Evolutionary conservation across 2,888 invertebrate genomes (phyloP).

Genomic region (Epistrophella euchroma): DNA sequence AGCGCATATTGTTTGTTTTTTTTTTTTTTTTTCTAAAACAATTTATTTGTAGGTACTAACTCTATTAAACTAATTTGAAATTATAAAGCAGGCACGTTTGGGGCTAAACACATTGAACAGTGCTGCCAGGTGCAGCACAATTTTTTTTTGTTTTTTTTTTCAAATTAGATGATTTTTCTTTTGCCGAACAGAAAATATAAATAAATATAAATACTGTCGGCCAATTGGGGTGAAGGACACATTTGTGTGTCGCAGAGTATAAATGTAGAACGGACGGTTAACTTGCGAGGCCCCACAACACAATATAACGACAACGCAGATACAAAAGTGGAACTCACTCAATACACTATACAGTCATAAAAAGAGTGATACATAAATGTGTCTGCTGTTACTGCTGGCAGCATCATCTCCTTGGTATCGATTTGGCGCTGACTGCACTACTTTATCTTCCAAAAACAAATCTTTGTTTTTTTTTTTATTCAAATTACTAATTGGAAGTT

Average conservation of each 20-base stretch:
- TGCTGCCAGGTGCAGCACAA: constrained; percentile 45
- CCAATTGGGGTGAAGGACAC: constrained; percentile 73
- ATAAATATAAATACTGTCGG: constrained; percentile 38
- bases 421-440: constrained; percentile 25
- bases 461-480: constrained; percentile 32
- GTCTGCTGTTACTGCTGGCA: constrained; percentile 12
- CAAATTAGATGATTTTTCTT: constrained; percentile 49
- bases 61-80: constrained; percentile 42
- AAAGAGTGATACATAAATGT: constrained; percentile 1
- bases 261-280: constrained; percentile 61
- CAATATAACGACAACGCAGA: constrained; percentile 10
- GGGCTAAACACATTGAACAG: constrained; percentile 33
- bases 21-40: neutral
- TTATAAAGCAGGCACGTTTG: constrained; percentile 19
- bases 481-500: constrained; percentile 4
- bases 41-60: constrained; percentile 40
- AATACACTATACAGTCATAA: constrained; percentile 22
- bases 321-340: constrained; percentile 45
- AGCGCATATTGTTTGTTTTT: neutral
- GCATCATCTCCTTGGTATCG: neutral
- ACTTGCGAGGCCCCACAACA: constrained; percentile 43
- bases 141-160: neutral
- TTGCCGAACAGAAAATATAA: constrained; percentile 48
- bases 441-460: constrained; percentile 44
- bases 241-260: constrained; percentile 37